Base-by-base conservation (phyloP, 1,140 invertebrate species). In the Amyelois transitella region DNA sequence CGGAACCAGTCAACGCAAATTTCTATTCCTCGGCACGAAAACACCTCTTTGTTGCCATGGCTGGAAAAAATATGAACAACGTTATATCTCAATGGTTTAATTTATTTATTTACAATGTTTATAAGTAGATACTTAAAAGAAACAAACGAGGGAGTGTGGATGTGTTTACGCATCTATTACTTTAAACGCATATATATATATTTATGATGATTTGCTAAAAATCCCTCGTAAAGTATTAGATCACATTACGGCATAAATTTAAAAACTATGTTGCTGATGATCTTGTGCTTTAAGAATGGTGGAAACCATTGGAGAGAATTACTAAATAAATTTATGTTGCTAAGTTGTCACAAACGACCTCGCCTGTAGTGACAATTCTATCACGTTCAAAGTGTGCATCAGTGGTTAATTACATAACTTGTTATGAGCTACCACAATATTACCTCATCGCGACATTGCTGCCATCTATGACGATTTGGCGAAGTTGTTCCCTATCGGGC, bases 381-480 rank as follows among this genome's bases (percentile, higher is more conserved):
- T 28, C 12, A 28, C 7, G 7, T 28, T 28, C 25, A 8, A 28
- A 6, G 7, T 12, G 25, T 28, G 25, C 25, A 8, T 12, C 25
- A 8, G 12, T n/a, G n/a, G n/a, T n/a, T 12, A 38, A 38, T 38
- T n/a, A 38, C 32, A 38, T 38, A 38, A 38, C 1, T 2, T 12
- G 3, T 32, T 1, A 38, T 14, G 8, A 14, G 1, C 12, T 3
- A 38, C 8, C 8, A 38, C 32, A n/a, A n/a, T n/a, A 38, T 89
- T 89, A 96, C 95, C 93, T 97, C 95, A 99, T 97, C 18, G 98
- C 98, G 20, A 99, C 96, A 88, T 99, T 99, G 80, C 96, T 98
- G 58, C 98, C 98, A 90, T 99, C 98, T 53, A 99, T 96, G 32
- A 99, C 96, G 59, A 99, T 94, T 24, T 95, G 94, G 43, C 97